Evolutionary conservation across 2,888 invertebrate genomes (phyloP), one percentile per base, ranked within the genome.

Genomic region (Rhagophthalmus giganteus): DNA sequence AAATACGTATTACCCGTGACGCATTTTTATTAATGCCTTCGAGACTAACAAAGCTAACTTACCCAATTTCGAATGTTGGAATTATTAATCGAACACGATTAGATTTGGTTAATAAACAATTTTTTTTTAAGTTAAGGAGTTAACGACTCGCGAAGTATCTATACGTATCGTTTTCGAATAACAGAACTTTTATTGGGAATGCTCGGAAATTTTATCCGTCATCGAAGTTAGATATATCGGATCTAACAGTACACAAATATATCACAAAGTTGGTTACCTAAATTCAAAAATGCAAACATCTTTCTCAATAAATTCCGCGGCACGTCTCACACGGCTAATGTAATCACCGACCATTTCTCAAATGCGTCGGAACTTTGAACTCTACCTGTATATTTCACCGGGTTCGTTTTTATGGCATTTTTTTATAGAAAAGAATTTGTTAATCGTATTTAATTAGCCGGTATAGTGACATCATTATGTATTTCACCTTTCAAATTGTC

Each of bases 251-350:
- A 20, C 20, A 20, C 4, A 44, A 50, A 50, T 50, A 44, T 38
- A 51, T 51, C 51, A 45, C 51, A 15, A 25, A 28, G 38, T 24
- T 39, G 38, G 51, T 38, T 38, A 44, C 40, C 40, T 40, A 40
- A 53, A 40, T 37, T 34, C 35, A 56, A 38, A 58, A 58, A 58
- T 38, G 59, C 55, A 50, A 58, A 60, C 60, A 58, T 60, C 60
- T 60, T 54, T 58, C 60, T 60, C 60, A 55, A 58, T 57, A 57
- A 48, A 57, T 58, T 48, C 58, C 58, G 56, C 60, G 60, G 58
- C 55, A 47, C 48, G 52, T 56, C 56, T 58, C 60, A 58, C 58
- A 58, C 56, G 34, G 54, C 45, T 49, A 49, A 48, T 58, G 52
- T 56, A 58, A 60, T 60, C 56, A 47, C 52, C 50, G 45, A 30